Evolutionary conservation across 2,113 vertebrate species (phyloP).

Genomic region (Formicarius rufipectus): DNA sequence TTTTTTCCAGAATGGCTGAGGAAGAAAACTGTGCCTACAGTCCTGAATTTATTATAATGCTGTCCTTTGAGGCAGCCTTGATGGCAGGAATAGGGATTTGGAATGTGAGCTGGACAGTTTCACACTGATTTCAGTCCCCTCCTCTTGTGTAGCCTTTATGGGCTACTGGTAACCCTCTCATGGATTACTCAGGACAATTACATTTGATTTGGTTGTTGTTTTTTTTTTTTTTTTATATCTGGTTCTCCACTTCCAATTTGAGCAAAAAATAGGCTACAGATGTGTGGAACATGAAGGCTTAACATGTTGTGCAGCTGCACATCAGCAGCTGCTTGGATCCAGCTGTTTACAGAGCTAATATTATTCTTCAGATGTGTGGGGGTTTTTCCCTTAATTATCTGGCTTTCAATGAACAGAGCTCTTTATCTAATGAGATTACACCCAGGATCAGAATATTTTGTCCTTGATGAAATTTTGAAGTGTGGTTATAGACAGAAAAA

Average conservation of each 20-base stretch:
- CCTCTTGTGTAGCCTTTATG: neutral
- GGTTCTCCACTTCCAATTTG: neutral
- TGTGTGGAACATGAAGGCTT: neutral
- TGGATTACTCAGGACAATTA: neutral
- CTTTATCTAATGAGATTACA: neutral
- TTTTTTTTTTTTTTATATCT: neutral
- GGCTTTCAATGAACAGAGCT: neutral
- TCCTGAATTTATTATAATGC: neutral
- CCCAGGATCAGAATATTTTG: neutral
- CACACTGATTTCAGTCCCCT: neutral
- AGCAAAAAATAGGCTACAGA: neutral
- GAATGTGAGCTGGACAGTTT: neutral
- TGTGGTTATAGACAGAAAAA: neutral
- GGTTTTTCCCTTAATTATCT: neutral
- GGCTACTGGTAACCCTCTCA: neutral
- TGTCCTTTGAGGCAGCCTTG: neutral
- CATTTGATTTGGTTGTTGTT: accelerated
- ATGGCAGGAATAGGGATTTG: neutral
- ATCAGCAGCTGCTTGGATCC: slow-evolving; percentile 17
- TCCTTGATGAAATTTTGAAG: neutral
- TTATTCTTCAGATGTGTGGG: neutral
- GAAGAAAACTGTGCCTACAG: neutral
- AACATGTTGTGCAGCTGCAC: neutral
- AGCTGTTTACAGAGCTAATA: slow-evolving; percentile 30
- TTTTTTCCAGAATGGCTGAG: neutral